Base-by-base conservation (phyloP, 2,888 invertebrate species). In the Trissoscelio sp. region DNA sequence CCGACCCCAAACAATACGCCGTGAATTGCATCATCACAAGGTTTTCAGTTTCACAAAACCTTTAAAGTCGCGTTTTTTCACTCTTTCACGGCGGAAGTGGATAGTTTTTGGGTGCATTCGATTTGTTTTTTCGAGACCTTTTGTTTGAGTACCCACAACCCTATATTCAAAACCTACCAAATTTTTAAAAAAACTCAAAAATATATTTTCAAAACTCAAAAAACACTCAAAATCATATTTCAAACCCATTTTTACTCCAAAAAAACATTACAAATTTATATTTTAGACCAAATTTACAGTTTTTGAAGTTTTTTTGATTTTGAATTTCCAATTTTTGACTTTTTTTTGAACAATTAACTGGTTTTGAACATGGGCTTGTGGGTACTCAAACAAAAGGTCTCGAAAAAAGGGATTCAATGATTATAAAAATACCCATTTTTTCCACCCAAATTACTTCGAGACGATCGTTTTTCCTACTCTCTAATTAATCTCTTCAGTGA, bases 1-100 rank as follows among this genome's bases (percentile, higher is more conserved):
- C 62, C 28, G 75, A 44, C 51, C 67, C 79, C 72, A 79, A 73
- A 79, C 79, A 79, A 79, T 79, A 69, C 73, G 79, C 74, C 31
- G 46, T 28, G 20, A 51, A 51, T 75, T 67, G 39, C 75, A 42
- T 75, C 73, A 55, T 11, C 22, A 22, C 24, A n/a, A 39, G 57
- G 20, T 22, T 42, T 31, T 58, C 22, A 31, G 58, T 3, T 37
- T 22, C 22, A 34, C 51, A 62, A 74, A 64, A 46, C 55, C 42
- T 64, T 64, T 44, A 34, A n/a, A 5, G 7, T 7, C 14, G 55
- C 37, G 67, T 75, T 57, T 55, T 37, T 20, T n/a, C 16, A 67
- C 2, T 20, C n/a, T 20, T 48, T 34, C 55, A 42, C n/a, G n/a
- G 18, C 16, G 20, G 14, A 28, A 20, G 4, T 31, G 7, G 4